Base-by-base conservation (phyloP, 2,113 vertebrate genomes). In the Phycodurus eques region DNA sequence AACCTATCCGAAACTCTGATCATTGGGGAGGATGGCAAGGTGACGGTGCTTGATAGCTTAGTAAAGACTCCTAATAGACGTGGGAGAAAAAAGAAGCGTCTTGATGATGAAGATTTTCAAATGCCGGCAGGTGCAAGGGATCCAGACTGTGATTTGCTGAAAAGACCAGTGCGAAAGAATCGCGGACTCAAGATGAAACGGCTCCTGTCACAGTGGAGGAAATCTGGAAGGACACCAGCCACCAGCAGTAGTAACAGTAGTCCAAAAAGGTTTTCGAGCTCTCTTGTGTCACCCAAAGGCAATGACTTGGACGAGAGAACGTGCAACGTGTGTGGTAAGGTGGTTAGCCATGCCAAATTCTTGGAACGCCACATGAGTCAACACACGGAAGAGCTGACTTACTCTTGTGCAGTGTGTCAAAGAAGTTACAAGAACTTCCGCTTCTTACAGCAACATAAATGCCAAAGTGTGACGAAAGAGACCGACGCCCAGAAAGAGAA, bases 141-240 rank as follows among this genome's bases (percentile, higher is more conserved):
- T 8, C 51, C 76, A 0, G 86, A 87, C 0, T 76, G 64, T 3
- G 73, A 77, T 0, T 1, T 80, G 27, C 76, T 76, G 65, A 76
- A 87, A 20, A 76, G 89, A 67, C 88, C 88, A 0, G 86, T 90
- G 33, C 75, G 90, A 59, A 88, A 87, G 71, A 91, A 90, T 76
- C 77, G 90, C 1, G 90, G 89, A 0, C 86, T 89, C 5, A 90
- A 90, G 76, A 91, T 91, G 90, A 91, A 89, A 33, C 68, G 83
- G 0, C 90, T 87, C 49, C 74, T 91, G 46, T 87, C 87, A 0
- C 89, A 90, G 80, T 88, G 88, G 87, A 84, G 75, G 35, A 89
- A 83, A 68, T 67, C 87, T 0, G 82, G 76, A 43, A 85, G 83
- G 75, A 51, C 79, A 0, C 70, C 75, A 15, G 61, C 70, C 33